Evolutionary conservation across 1,140 invertebrate genomes (phyloP).

Genomic region (Drosophila nasuta): DNA sequence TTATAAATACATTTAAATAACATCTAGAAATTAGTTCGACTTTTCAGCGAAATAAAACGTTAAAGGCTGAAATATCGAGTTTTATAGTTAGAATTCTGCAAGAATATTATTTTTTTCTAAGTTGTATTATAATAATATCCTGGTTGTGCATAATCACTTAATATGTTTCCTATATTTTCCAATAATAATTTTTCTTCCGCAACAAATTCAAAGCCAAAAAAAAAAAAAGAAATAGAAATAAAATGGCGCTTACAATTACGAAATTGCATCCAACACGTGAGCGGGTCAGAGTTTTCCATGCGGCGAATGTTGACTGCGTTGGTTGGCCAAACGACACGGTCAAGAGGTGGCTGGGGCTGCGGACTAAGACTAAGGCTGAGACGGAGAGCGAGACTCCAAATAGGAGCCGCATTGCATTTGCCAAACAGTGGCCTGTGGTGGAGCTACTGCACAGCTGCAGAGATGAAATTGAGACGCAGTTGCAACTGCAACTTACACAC

Average conservation of each 20-base stretch:
- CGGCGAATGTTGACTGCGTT: conserved; percentile 15
- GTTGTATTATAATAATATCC: no score
- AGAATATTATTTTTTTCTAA: no score
- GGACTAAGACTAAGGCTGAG: not conserved
- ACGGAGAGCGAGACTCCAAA: conserved; percentile 28
- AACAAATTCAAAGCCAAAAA: not conserved
- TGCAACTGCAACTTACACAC: conserved; percentile 25
- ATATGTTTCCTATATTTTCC: no score
- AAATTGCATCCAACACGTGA: conserved; percentile 64
- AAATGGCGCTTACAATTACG: conserved; percentile 49
- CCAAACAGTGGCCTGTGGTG: conserved; percentile 23
- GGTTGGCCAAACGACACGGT: conserved; percentile 9
- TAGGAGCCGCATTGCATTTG: conserved; percentile 2
- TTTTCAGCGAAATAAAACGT: no score
- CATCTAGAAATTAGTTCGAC: no score
- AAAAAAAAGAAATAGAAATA: conserved; percentile 16
- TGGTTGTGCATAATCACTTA: no score
- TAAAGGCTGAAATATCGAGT: no score
- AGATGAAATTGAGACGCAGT: conserved; percentile 51
- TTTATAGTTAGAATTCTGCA: no score
- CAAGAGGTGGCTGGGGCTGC: not conserved
- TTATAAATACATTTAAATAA: no score
- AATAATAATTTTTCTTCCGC: no score
- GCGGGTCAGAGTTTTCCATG: conserved; percentile 62
- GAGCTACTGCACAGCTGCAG: conserved; percentile 51